Percentiles rank a stretch among this genome's conserved stretches.
Evolutionary conservation across 2,113 vertebrate species (phyloP).

Genomic region (Excalfactoria chinensis): DNA sequence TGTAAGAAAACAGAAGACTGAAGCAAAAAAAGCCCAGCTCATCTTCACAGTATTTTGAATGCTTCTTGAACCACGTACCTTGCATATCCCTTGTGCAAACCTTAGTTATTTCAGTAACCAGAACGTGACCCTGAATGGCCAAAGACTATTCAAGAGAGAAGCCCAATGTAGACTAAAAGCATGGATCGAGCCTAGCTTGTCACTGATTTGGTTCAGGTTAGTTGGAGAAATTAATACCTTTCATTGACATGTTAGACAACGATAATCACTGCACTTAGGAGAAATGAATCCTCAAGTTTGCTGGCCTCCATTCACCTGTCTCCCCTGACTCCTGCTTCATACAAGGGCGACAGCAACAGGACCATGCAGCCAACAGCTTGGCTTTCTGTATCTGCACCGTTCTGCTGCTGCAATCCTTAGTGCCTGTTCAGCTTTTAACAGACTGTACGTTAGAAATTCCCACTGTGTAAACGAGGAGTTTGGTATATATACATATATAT

Average conservation of each 20-base stretch:
- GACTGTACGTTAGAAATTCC: neutral
- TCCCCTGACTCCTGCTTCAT: neutral
- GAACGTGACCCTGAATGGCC: conserved; percentile 8
- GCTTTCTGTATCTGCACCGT: neutral
- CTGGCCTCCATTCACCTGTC: neutral
- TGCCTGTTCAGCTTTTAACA: neutral
- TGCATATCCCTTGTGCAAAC: conserved; percentile 7
- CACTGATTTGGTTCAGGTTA: neutral
- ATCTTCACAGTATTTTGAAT: neutral
- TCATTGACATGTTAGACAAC: neutral
- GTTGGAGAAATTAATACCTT: conserved; percentile 3
- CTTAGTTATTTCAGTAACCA: conserved; percentile 13
- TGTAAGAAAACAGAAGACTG: conserved; percentile 19
- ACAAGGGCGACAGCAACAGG: neutral
- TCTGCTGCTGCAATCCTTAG: neutral
- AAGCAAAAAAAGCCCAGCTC: conserved; percentile 40
- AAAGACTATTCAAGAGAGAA: neutral
- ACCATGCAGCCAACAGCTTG: neutral
- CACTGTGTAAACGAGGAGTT: neutral
- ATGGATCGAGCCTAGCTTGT: neutral
- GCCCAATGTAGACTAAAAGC: neutral
- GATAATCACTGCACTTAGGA: neutral
- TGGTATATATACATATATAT: no score
- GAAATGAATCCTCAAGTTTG: neutral
- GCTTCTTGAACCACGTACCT: neutral